Conservation (phyloP, 2,888 invertebrate species). For the Resseliella maxima region DNA sequence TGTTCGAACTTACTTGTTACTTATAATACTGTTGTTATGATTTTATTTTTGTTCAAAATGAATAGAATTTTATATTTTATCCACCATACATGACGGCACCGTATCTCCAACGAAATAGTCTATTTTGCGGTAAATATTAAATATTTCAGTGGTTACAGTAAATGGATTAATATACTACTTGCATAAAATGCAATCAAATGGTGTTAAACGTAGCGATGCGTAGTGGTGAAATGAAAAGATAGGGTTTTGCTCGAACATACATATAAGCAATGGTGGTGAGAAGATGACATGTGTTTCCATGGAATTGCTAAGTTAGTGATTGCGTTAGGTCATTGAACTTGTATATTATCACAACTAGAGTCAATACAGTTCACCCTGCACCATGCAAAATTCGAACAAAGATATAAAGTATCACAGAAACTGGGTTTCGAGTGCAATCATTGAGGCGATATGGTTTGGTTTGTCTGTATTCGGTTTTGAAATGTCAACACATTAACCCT, state of each 20-base stretch:
- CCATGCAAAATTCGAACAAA: not conserved
- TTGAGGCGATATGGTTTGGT: not conserved
- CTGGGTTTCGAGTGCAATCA: not conserved
- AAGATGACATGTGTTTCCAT: constrained; percentile 36
- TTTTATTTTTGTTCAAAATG: too few species aligned
- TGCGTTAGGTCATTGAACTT: constrained; percentile 23
- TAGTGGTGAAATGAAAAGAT: not conserved
- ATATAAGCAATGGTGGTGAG: not conserved
- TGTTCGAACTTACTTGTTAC: too few species aligned
- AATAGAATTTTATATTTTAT: too few species aligned
- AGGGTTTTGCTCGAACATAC: not conserved
- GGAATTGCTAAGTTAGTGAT: not conserved
- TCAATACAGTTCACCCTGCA: not conserved
- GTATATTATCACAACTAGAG: not conserved
- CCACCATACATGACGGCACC: too few species aligned
- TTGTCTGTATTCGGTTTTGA: constrained; percentile 9
- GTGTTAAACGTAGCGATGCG: not conserved
- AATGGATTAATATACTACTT: constrained; percentile 8
- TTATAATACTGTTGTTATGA: too few species aligned
- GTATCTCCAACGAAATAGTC: too few species aligned
- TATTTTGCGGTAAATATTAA: not conserved
- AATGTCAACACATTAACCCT: constrained; percentile 51
- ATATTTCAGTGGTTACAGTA: not conserved
- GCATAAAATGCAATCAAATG: constrained; percentile 24
- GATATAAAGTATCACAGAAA: not conserved